phyloP scores from a whole-genome alignment of 2,888 invertebrate species.

The Nasonovia ribisnigri region DNA sequence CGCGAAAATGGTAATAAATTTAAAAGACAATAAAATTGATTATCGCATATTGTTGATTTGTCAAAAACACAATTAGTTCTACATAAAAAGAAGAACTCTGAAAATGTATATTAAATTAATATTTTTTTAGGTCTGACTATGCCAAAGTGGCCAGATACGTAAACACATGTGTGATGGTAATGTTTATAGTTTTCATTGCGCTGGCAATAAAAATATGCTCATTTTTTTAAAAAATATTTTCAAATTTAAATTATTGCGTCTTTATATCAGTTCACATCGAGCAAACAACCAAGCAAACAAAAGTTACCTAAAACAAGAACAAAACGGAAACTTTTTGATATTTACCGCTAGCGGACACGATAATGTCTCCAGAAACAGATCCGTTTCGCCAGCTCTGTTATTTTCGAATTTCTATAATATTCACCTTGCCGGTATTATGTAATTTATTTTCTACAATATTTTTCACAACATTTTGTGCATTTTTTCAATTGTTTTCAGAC shows the following conservation, averaged over 20 bases:
- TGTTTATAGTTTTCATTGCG: background rate
- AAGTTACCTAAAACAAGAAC: background rate
- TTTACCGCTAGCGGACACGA: background rate
- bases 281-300: background rate
- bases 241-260: background rate
- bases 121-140: background rate
- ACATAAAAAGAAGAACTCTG: background rate
- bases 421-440: background rate
- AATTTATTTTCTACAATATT: background rate
- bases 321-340: background rate
- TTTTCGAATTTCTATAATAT: background rate
- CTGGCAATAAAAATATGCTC: background rate
- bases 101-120: too few relatives aligned
- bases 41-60: background rate
- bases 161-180: background rate
- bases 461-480: background rate
- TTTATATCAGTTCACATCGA: background rate
- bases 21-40: background rate
- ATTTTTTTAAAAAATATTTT: background rate
- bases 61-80: background rate
- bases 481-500: too few relatives aligned
- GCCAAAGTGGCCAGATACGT: background rate
- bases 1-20: background rate
- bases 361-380: background rate
- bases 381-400: background rate